A percentile compares a stretch with the other conserved stretches of the same genome.
phyloP scores from a whole-genome alignment of 2,113 vertebrate species.

The Zosterops japonicus region DNA sequence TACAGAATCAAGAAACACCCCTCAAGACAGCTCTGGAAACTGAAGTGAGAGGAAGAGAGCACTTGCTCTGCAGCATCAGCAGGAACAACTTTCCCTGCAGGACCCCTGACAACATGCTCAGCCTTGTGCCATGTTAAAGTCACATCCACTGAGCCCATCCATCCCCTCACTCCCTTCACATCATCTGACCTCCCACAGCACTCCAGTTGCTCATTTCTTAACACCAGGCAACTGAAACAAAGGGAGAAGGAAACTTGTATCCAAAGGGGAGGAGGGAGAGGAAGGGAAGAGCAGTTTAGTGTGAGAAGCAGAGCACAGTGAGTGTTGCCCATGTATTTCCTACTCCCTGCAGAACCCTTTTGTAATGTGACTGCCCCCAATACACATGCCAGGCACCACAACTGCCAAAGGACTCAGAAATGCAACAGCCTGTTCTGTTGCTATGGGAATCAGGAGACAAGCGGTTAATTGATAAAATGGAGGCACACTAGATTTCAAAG shows the following conservation, averaged over 20 bases:
- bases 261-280: neutral
- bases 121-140: rapidly evolving
- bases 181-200: neutral
- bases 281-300: neutral
- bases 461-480: conserved; percentile 50
- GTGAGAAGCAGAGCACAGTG: neutral
- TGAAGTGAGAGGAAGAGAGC: neutral
- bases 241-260: neutral
- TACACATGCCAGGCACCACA: conserved; percentile 33
- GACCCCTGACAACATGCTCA: neutral
- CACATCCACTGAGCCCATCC: neutral
- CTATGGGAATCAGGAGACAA: conserved; percentile 50
- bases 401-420: conserved; percentile 32
- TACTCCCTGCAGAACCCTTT: conserved; percentile 39
- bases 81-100: neutral
- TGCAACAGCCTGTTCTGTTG: conserved; percentile 33
- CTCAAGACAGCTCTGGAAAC: neutral
- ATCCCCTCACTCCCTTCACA: neutral
- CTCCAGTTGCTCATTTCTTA: neutral
- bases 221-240: neutral
- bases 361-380: neutral
- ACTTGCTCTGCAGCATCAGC: neutral
- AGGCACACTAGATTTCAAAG: neutral
- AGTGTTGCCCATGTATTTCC: neutral
- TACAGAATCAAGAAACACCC: neutral